These are phyloP conservation scores for Cyprinus carpio DNA, from an alignment of 2,113 vertebrate genomes.

Conservation along the genomic window DNA sequence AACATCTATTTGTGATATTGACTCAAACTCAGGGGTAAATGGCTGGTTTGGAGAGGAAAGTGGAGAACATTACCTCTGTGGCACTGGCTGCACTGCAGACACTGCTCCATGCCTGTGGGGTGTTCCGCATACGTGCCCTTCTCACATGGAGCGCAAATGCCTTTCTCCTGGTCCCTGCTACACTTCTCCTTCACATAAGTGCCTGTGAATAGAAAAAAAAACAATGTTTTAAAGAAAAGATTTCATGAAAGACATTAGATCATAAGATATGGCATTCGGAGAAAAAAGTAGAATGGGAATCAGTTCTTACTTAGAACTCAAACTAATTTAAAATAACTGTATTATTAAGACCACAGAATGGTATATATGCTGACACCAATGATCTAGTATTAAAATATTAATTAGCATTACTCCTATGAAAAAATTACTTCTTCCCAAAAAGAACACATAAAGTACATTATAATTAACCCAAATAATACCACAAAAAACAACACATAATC, in stretches of 20 bases:
- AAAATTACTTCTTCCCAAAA: neutral
- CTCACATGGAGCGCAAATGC: constrained; percentile 68
- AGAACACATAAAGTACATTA: too few species aligned
- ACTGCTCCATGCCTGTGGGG: constrained; percentile 77
- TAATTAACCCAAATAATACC: too few species aligned
- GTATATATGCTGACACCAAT: neutral
- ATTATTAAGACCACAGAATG: neutral
- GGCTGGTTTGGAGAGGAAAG: neutral
- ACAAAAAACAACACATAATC: too few species aligned
- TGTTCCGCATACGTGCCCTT: constrained; percentile 76
- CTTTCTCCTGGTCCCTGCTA: constrained; percentile 61
- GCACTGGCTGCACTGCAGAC: constrained; percentile 75
- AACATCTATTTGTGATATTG: neutral
- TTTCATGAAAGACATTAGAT: neutral
- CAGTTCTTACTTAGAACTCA: neutral
- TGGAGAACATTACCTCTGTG: constrained; percentile 68
- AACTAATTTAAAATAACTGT: neutral
- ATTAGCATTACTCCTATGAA: neutral
- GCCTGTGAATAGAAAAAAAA: constrained; percentile 61
- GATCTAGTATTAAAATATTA: neutral
- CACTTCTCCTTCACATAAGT: constrained; percentile 71
- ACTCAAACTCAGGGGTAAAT: neutral
- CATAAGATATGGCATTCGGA: neutral
- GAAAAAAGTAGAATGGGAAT: neutral
- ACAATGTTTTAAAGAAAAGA: neutral